phyloP scores from a whole-genome alignment of 2,113 vertebrate species.

The Clupea harengus region DNA sequence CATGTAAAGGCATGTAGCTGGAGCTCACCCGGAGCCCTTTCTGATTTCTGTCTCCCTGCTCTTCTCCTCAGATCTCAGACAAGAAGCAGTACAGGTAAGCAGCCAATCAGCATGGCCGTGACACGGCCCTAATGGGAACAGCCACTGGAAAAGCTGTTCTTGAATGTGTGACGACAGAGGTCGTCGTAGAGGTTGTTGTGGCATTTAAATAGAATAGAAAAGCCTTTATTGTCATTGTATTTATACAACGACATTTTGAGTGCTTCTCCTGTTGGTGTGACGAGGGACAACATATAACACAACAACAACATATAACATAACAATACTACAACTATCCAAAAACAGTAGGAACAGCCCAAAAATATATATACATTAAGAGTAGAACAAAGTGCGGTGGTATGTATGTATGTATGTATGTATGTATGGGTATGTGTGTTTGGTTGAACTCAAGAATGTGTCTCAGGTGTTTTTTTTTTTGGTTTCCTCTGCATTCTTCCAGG shows the following conservation, averaged over 20 bases:
- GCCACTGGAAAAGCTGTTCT: background rate
- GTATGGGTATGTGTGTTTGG: background rate
- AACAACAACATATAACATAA: no score
- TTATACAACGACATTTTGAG: no score
- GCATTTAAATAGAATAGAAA: no score
- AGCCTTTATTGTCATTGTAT: no score
- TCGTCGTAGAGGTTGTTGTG: background rate
- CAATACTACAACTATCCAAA: no score
- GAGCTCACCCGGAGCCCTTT: background rate
- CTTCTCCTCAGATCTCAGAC: slow-evolving; percentile 74
- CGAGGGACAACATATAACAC: no score
- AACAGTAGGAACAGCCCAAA: no score
- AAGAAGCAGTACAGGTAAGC: slow-evolving; percentile 88
- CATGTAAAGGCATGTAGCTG: background rate
- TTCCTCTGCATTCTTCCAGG: slow-evolving; percentile 65
- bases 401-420: no score
- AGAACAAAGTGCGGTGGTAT: no score
- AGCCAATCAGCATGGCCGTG: background rate
- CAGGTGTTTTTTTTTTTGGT: background rate
- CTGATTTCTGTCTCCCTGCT: background rate
- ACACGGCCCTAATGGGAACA: background rate
- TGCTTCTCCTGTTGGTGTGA: no score
- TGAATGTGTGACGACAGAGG: background rate
- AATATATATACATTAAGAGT: no score
- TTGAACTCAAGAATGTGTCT: background rate